Conservation (phyloP, 2,888 invertebrate genomes). For the Onchidella celtica region DNA sequence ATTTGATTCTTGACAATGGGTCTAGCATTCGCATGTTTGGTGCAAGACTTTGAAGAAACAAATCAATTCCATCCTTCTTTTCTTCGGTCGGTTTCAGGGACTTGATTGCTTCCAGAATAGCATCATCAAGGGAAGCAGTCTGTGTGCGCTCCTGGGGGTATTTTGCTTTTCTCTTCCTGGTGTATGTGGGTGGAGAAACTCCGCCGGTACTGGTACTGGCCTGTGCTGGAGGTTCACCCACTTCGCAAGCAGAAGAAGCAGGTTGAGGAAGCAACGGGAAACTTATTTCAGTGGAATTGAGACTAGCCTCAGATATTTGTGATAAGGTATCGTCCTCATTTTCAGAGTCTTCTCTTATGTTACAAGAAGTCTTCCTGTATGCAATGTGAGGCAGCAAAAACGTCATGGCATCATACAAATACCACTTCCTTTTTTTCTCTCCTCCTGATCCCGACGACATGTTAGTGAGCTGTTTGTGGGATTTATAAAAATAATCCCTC, state of each 20-base stretch:
- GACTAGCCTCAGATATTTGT: conserved; percentile 16
- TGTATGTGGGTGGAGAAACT: conserved; percentile 12
- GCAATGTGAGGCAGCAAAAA: too few relatives aligned
- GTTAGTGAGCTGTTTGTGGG: too few relatives aligned
- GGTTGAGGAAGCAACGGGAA: conserved; percentile 6
- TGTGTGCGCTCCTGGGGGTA: conserved; percentile 8
- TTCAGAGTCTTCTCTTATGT: too few relatives aligned
- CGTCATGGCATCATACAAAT: too few relatives aligned
- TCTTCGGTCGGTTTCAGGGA: not conserved
- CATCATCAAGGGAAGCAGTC: conserved; percentile 13
- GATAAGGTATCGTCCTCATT: too few relatives aligned
- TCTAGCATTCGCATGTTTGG: conserved; percentile 18
- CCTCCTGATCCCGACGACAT: too few relatives aligned
- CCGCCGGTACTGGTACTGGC: conserved; percentile 14
- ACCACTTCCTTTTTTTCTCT: too few relatives aligned
- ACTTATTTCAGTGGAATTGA: conserved; percentile 8
- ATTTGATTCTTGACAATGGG: too few relatives aligned
- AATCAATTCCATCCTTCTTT: conserved; percentile 13
- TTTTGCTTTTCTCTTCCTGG: conserved; percentile 18
- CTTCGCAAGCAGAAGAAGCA: conserved; percentile 6
- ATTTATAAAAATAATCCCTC: too few relatives aligned
- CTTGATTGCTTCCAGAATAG: conserved; percentile 14
- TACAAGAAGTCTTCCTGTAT: too few relatives aligned
- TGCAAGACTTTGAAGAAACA: conserved; percentile 9
- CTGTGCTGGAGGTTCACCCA: conserved; percentile 13